A percentile compares a stretch with the other conserved stretches of the same genome.
Evolutionary conservation across 2,113 vertebrate species (phyloP).

Genomic region (Oreocharis arfaki): DNA sequence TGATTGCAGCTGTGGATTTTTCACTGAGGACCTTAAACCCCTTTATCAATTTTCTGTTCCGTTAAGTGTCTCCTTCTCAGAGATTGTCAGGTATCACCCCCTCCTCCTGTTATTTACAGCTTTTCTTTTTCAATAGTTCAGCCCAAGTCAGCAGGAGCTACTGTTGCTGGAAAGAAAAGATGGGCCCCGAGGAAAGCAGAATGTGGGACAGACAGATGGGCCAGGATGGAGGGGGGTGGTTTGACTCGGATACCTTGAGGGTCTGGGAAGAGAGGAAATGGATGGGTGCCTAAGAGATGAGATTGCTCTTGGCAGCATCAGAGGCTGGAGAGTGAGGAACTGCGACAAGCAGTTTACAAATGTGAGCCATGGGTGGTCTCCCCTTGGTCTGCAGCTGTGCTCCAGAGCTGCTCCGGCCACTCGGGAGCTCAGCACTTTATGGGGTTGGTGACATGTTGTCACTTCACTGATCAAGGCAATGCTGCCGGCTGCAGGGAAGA

Average conservation of each 20-base stretch:
- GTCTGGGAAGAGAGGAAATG: neutral
- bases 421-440: neutral
- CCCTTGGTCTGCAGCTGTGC: constrained; percentile 5
- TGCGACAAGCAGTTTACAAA: neutral
- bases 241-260: neutral
- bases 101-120: neutral
- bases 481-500: neutral
- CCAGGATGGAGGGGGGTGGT: neutral
- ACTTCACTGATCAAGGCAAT: neutral
- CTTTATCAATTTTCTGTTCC: neutral
- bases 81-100: neutral
- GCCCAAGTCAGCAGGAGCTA: neutral
- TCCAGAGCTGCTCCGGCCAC: neutral
- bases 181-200: neutral
- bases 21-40: neutral
- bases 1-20: neutral
- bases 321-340: neutral
- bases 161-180: neutral
- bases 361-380: neutral
- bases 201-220: constrained; percentile 37
- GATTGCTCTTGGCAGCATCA: constrained; percentile 46
- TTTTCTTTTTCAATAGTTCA: neutral
- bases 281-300: neutral
- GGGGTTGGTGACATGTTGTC: neutral
- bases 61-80: neutral